Evolutionary conservation across 2,888 invertebrate species (phyloP).

Genomic region (Ochlodes sylvanus): DNA sequence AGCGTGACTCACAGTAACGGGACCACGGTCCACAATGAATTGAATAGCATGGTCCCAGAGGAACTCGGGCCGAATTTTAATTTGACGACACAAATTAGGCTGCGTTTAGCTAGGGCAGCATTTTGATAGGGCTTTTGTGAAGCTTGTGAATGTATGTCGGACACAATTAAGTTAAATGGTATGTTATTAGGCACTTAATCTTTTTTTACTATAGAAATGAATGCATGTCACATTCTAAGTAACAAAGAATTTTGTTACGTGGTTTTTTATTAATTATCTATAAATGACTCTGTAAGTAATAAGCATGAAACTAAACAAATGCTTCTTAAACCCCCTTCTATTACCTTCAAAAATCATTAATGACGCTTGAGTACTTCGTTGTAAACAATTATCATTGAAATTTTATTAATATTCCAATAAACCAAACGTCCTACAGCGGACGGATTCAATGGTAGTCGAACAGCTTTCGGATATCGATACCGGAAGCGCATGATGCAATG

Average conservation of each 20-base stretch:
- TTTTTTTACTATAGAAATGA: constrained; percentile 22
- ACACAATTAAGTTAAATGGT: background rate
- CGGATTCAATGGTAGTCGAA: constrained; percentile 16
- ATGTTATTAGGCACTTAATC: background rate
- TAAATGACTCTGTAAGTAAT: no score
- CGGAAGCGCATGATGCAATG: constrained; percentile 58
- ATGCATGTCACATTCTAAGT: constrained; percentile 29
- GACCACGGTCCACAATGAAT: constrained; percentile 62
- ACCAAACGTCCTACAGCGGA: constrained; percentile 13
- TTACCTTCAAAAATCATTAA: no score
- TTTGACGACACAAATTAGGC: constrained; percentile 64
- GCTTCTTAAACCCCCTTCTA: no score
- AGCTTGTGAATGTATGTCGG: background rate
- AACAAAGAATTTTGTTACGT: background rate
- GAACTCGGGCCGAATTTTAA: constrained; percentile 74
- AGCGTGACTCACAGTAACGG: constrained; percentile 45
- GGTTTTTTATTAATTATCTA: background rate
- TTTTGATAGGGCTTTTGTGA: background rate
- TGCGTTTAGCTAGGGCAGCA: constrained; percentile 42
- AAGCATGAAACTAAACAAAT: no score
- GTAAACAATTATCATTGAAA: background rate
- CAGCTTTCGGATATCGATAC: constrained; percentile 38
- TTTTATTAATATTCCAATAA: constrained; percentile 3
- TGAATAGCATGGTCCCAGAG: constrained; percentile 58
- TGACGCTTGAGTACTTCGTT: background rate